These are phyloP conservation scores for Xiphorhynchus erythropygius DNA, from an alignment of 2,797 vertebrate genomes.

Conservation along the genomic window DNA sequence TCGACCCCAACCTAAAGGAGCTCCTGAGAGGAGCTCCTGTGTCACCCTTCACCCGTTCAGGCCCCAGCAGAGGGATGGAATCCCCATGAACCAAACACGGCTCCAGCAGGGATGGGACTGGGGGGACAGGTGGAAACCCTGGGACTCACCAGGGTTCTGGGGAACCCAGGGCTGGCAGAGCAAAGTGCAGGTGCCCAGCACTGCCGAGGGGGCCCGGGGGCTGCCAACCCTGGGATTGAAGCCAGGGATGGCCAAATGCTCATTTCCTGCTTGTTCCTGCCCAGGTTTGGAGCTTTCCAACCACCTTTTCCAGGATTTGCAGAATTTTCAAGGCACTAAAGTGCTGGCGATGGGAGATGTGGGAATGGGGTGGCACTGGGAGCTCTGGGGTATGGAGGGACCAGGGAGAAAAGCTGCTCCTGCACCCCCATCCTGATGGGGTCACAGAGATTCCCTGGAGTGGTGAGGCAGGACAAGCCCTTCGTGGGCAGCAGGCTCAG, in stretches of 20 bases:
- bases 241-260: accelerated
- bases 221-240: background rate
- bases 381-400: accelerated
- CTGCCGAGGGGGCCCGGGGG: background rate
- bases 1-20: background rate
- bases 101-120: background rate
- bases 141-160: background rate
- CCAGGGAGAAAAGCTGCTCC: accelerated
- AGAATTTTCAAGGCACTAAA: background rate
- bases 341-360: background rate
- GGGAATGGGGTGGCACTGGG: background rate
- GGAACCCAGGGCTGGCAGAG: background rate
- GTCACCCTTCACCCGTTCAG: no score
- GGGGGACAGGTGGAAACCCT: no score
- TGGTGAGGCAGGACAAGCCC: background rate
- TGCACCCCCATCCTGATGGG: background rate
- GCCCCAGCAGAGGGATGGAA: background rate
- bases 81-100: no score
- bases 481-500: background rate
- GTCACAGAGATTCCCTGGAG: background rate
- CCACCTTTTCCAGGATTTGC: accelerated
- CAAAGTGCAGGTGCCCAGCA: background rate
- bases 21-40: accelerated
- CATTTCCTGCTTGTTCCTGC: background rate
- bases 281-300: accelerated